Conservation (phyloP, 2,113 vertebrate species). For the Nerophis ophidion region DNA sequence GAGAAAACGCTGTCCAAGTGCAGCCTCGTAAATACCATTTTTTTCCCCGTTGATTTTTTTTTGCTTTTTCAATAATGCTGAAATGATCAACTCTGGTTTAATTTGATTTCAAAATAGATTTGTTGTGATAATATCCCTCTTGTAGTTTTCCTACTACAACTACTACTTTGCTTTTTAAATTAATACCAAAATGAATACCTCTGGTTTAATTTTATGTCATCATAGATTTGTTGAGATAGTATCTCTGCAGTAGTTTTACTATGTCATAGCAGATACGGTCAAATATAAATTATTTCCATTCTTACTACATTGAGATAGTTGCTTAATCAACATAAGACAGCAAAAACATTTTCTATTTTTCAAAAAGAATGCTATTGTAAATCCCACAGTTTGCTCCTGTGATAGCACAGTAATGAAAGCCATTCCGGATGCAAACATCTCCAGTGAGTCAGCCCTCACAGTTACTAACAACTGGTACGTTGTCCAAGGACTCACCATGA, state of each 20-base stretch:
- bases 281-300: background rate
- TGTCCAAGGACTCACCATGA: slow-evolving; percentile 13
- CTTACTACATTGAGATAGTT: background rate
- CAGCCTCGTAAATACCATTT: too few relatives aligned
- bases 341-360: slow-evolving; percentile 4
- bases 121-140: too few relatives aligned
- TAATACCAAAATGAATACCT: too few relatives aligned
- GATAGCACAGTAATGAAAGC: slow-evolving; percentile 4
- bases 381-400: background rate
- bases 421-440: slow-evolving; percentile 11
- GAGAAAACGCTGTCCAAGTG: too few relatives aligned
- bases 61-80: too few relatives aligned
- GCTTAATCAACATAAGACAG: slow-evolving; percentile 6
- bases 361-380: background rate
- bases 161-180: too few relatives aligned
- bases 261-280: background rate
- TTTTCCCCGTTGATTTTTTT: too few relatives aligned
- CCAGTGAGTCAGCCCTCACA: slow-evolving; percentile 4
- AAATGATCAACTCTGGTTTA: too few relatives aligned
- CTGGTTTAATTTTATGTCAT: too few relatives aligned
- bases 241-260: background rate
- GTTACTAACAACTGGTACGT: background rate
- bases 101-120: too few relatives aligned
- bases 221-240: background rate
- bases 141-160: too few relatives aligned